Percentiles rank a stretch among this genome's conserved stretches.
phyloP scores from a whole-genome alignment of 2,113 vertebrate species.

The Callochromis pleurospilus region DNA sequence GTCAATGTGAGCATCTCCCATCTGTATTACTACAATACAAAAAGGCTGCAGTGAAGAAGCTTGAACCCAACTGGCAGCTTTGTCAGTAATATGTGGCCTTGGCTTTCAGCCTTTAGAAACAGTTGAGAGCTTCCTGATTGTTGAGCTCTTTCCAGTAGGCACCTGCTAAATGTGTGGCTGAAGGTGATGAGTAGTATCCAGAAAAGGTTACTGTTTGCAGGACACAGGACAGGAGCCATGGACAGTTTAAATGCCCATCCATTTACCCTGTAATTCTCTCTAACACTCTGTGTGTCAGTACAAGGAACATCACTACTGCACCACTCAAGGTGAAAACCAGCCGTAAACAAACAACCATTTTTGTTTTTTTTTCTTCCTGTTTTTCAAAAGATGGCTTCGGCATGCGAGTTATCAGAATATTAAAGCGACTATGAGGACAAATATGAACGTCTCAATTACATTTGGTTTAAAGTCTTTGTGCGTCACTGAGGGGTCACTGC shows the following conservation, averaged over 20 bases:
- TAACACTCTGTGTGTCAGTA: background rate
- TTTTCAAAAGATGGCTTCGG: background rate
- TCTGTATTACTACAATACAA: background rate
- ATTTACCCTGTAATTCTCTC: background rate
- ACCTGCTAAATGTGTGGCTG: background rate
- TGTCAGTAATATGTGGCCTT: background rate
- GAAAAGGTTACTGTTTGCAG: background rate
- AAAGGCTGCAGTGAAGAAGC: background rate
- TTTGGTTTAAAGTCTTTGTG: background rate
- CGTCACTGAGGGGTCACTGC: background rate
- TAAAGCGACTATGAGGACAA: background rate
- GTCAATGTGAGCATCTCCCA: background rate
- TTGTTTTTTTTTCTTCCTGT: fast-evolving
- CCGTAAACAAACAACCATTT: background rate
- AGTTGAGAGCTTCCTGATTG: background rate
- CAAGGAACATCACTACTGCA: background rate
- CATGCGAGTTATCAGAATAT: background rate
- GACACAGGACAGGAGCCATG: background rate
- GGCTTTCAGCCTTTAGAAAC: background rate
- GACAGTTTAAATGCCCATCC: background rate
- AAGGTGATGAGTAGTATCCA: background rate
- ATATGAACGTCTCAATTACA: background rate
- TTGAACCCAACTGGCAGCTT: background rate
- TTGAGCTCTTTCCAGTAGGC: background rate
- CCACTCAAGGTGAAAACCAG: background rate